Evolutionary conservation across 2,797 vertebrate species (phyloP).

Genomic region (Crenuchus spilurus): DNA sequence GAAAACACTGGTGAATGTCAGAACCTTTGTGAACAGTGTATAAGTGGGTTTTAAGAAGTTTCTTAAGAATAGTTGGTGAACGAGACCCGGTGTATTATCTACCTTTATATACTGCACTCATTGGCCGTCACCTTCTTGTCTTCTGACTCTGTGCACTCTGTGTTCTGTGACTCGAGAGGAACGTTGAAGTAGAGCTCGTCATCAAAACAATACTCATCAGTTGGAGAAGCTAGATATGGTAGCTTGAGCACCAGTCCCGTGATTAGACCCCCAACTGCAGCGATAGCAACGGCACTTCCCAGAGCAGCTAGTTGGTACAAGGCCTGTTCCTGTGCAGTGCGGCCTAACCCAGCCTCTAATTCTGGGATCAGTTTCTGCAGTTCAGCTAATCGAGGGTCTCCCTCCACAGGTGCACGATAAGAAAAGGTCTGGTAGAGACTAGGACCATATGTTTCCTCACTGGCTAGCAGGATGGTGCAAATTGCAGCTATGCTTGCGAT

Average conservation of each 20-base stretch:
- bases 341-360: conserved; percentile 55
- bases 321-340: conserved; percentile 70
- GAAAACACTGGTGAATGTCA: too few relatives aligned
- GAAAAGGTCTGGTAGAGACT: conserved; percentile 72
- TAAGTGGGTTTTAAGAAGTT: too few relatives aligned
- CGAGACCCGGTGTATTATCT: too few relatives aligned
- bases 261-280: conserved; percentile 73
- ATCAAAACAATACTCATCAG: conserved; percentile 78
- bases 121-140: conserved; percentile 11
- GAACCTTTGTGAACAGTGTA: too few relatives aligned
- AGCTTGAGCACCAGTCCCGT: conserved; percentile 74
- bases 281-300: conserved; percentile 66
- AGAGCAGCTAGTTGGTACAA: conserved; percentile 78
- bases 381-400: conserved; percentile 68
- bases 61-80: too few relatives aligned
- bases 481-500: conserved; percentile 77
- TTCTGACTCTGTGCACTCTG: conserved; percentile 40
- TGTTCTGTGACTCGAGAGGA: conserved; percentile 60
- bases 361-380: conserved; percentile 61
- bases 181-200: conserved; percentile 80
- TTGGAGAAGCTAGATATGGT: conserved; percentile 72
- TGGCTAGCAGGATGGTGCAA: conserved; percentile 69
- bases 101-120: background rate
- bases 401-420: conserved; percentile 66
- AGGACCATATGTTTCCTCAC: conserved; percentile 67